Evolutionary conservation across 2,797 vertebrate species (phyloP), one percentile per base, ranked within the genome.

Genomic region (Bufotes viridis): DNA sequence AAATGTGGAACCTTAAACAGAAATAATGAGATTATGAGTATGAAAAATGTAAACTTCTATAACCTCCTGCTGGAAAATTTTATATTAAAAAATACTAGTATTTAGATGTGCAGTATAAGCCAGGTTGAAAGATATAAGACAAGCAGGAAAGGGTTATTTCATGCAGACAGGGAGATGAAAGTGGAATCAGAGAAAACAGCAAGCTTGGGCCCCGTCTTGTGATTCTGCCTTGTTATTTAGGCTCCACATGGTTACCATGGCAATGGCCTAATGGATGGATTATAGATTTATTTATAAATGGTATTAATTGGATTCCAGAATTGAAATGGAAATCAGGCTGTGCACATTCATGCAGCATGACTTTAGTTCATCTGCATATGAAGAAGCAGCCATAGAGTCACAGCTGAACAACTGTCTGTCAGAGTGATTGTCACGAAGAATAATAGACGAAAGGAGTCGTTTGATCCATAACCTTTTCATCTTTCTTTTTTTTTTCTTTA

Each of bases 261-360:
- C 3, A 49, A 89, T 34, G 80, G 78, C 75, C 80, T 86, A 89
- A 89, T 86, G 84, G 84, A 86, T 82, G 79, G 84, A 86, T 89
- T 86, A 86, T 86, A 58, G 84, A 86, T 86, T 82, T 78, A 86
- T 89, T 89, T 86, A 89, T 82, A 89, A 82, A 89, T 89, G 79
- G 72, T 89, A 89, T 86, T 89, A 89, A 89, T 86, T 89, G 88
- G 84, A 89, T 86, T 72, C n/a, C 7, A 3, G 88, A 78, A 86
- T 89, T 86, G 82, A 89, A 89, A 89, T 86, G 88, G 79, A 83
- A 89, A 86, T 89, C 61, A 82, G 84, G 15, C 34, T 22, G 55
- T 18, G 57, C 51, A 76, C 53, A 42, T 72, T 67, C 65, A 61
- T 49, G 61, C 20, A 79, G 70, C 63, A 42, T 12, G 20, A 61